These are phyloP conservation scores for Nipponacmea schrenckii DNA, from an alignment of 2,888 invertebrate genomes.

Conservation along the genomic window DNA sequence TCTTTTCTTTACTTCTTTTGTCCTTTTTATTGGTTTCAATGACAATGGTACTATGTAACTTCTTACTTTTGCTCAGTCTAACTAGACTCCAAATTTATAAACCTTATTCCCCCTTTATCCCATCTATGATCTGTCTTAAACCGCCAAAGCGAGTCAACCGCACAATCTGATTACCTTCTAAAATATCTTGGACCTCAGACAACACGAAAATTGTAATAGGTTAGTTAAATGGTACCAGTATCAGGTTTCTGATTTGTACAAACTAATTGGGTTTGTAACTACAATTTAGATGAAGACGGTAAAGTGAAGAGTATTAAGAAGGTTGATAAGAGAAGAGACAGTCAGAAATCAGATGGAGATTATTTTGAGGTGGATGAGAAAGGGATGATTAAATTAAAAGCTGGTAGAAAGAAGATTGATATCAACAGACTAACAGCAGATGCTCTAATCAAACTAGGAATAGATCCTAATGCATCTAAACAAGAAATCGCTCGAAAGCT, in stretches of 20 bases:
- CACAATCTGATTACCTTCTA: neutral
- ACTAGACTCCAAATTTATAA: too few species aligned
- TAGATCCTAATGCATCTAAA: constrained; percentile 63
- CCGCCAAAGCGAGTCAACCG: too few species aligned
- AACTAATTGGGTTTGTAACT: too few species aligned
- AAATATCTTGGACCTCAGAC: too few species aligned
- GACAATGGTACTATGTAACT: too few species aligned
- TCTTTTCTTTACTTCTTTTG: too few species aligned
- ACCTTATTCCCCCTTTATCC: too few species aligned
- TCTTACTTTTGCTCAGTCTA: neutral
- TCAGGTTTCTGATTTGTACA: too few species aligned
- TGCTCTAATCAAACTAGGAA: constrained; percentile 61
- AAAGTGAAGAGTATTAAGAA: constrained; percentile 53
- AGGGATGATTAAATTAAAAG: constrained; percentile 59
- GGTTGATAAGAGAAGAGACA: constrained; percentile 30
- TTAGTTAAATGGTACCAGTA: too few species aligned
- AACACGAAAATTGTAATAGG: too few species aligned
- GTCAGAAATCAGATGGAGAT: constrained; percentile 46
- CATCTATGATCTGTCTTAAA: too few species aligned
- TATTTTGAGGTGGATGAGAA: constrained; percentile 56
- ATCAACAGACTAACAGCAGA: constrained; percentile 62
- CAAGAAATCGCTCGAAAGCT: constrained; percentile 62
- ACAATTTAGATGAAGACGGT: constrained; percentile 52
- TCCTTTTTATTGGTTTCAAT: too few species aligned
- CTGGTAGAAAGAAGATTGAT: constrained; percentile 66